Evolutionary conservation across 2,888 invertebrate genomes (phyloP).

Genomic region (Hyppa rectilinea): DNA sequence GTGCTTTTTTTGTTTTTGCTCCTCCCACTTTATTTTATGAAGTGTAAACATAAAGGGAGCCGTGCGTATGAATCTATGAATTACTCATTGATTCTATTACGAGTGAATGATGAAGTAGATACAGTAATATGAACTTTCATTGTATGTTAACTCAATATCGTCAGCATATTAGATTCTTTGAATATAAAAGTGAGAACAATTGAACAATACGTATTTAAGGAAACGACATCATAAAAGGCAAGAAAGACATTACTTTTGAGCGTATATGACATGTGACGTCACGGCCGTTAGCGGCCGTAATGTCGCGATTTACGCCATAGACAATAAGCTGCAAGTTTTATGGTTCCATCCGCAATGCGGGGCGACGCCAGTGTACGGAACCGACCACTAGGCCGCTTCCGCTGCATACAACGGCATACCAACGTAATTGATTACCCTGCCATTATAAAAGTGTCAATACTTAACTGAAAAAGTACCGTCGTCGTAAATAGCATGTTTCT

Average conservation of each 20-base stretch:
- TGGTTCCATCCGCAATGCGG: constrained; percentile 66
- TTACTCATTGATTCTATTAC: constrained; percentile 56
- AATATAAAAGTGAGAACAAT: constrained; percentile 31
- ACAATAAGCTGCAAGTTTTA: constrained; percentile 59
- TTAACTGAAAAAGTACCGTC: constrained; percentile 16
- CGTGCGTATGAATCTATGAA: constrained; percentile 57
- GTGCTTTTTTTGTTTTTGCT: constrained; percentile 57
- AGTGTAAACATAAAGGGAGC: constrained; percentile 51
- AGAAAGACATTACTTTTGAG: constrained; percentile 31
- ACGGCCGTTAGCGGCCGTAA: constrained; percentile 48
- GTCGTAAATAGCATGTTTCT: not conserved
- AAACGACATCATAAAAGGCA: constrained; percentile 48
- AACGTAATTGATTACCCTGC: constrained; percentile 54
- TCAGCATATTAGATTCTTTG: constrained; percentile 1
- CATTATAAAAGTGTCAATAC: constrained; percentile 19
- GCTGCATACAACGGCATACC: constrained; percentile 54
- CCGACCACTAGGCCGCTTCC: constrained; percentile 50
- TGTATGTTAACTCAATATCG: constrained; percentile 30
- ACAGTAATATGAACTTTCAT: constrained; percentile 28
- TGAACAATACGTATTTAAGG: constrained; percentile 44
- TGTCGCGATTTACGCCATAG: constrained; percentile 47
- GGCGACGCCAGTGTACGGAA: constrained; percentile 58
- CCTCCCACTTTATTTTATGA: constrained; percentile 57
- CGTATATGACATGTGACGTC: constrained; percentile 49
- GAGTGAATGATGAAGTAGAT: constrained; percentile 47